Conservation (phyloP, 2,113 vertebrate genomes). For the Sceloporus tristichus region DNA sequence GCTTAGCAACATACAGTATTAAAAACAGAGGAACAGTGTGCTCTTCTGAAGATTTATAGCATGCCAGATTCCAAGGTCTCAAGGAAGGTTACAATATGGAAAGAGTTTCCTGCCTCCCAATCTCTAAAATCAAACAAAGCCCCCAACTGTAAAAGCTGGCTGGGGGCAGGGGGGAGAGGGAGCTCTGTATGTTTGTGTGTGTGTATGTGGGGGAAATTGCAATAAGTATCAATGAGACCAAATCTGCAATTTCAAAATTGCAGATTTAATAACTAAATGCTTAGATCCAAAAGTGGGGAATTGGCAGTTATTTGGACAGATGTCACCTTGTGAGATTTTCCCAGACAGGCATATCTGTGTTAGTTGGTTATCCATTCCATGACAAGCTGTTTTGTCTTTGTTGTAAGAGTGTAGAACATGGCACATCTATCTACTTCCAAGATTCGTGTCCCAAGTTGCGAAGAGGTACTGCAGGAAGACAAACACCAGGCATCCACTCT, state of each 20-base stretch:
- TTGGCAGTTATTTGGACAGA: not conserved
- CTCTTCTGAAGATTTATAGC: not conserved
- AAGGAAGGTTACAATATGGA: not conserved
- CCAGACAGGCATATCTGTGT: too few species aligned
- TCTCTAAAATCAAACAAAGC: not conserved
- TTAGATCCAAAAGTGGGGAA: not conserved
- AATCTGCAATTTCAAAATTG: not conserved
- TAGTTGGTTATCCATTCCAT: not conserved
- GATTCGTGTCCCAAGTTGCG: too few species aligned
- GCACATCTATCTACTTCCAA: too few species aligned
- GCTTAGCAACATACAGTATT: not conserved
- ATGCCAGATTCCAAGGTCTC: not conserved
- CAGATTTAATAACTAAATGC: not conserved
- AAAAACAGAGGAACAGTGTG: not conserved
- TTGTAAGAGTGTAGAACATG: not conserved
- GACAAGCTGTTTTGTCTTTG: not conserved
- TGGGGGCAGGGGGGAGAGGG: not conserved
- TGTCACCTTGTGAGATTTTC: too few species aligned
- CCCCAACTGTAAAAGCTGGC: not conserved
- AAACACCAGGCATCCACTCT: not conserved
- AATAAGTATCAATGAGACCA: too few species aligned
- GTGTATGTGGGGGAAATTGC: too few species aligned
- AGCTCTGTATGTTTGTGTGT: too few species aligned
- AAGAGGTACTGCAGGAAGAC: not conserved
- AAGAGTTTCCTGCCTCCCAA: not conserved